These are phyloP conservation scores for Drosophila birchii DNA, from an alignment of 2,888 invertebrate species.

Conservation along the genomic window DNA sequence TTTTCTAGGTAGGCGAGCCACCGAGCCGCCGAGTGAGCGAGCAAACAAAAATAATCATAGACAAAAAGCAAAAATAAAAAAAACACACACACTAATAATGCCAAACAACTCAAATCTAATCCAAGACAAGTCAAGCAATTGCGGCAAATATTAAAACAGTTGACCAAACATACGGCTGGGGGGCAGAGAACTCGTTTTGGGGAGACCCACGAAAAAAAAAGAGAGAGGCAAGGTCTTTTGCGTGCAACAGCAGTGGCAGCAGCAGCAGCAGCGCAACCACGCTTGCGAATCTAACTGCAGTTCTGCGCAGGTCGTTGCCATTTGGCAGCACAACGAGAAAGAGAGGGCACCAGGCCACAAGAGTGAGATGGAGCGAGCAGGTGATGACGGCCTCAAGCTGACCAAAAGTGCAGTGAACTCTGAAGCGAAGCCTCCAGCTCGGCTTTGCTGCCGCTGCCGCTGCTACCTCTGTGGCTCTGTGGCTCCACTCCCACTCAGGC, in stretches of 20 bases:
- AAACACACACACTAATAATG: constrained; percentile 18
- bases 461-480: not conserved
- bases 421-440: constrained; percentile 24
- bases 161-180: constrained; percentile 52
- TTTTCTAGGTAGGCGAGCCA: constrained; percentile 30
- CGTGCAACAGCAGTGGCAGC: constrained; percentile 64
- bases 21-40: constrained; percentile 5
- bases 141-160: constrained; percentile 78
- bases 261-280: constrained; percentile 9
- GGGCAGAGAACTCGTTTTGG: constrained; percentile 31
- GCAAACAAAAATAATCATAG: constrained; percentile 27
- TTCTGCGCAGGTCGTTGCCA: constrained; percentile 80
- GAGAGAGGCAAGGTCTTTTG: constrained; percentile 78
- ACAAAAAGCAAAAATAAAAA: constrained; percentile 10
- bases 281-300: constrained; percentile 70
- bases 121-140: constrained; percentile 65
- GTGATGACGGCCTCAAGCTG: constrained; percentile 49
- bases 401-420: constrained; percentile 61
- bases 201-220: constrained; percentile 41
- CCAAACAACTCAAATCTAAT: constrained; percentile 50
- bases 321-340: constrained; percentile 41
- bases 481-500: constrained; percentile 11
- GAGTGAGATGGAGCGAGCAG: constrained; percentile 42
- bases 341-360: constrained; percentile 19
- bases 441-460: not conserved